A percentile compares a stretch with the other conserved stretches of the same genome.
These are phyloP conservation scores for Andrena dorsata DNA, from an alignment of 2,888 invertebrate species.

Conservation along the genomic window DNA sequence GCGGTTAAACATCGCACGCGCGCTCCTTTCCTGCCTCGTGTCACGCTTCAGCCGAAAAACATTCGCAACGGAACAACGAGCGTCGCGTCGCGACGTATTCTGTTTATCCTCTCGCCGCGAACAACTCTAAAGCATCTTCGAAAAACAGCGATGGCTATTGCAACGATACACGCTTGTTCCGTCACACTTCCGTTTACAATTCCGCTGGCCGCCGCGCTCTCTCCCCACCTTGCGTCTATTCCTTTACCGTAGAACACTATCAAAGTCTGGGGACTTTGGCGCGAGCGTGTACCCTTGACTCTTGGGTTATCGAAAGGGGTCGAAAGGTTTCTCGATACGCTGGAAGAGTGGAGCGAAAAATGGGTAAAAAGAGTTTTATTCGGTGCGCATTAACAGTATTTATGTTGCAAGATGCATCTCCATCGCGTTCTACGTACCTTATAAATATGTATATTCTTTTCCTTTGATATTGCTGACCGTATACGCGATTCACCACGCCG, in stretches of 20 bases:
- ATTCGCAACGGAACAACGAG: neutral
- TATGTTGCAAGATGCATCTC: conserved; percentile 26
- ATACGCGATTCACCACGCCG: too few relatives aligned
- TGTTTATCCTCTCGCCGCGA: neutral
- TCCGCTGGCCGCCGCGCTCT: neutral
- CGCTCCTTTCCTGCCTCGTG: conserved; percentile 21
- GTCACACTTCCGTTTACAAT: conserved; percentile 9
- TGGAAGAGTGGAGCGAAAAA: conserved; percentile 78
- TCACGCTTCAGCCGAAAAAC: neutral
- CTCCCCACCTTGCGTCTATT: neutral
- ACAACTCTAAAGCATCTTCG: neutral
- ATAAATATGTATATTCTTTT: too few relatives aligned
- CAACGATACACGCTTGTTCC: neutral
- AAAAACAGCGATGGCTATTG: neutral
- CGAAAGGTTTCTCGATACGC: conserved; percentile 73
- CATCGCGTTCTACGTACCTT: neutral
- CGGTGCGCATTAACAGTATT: conserved; percentile 36
- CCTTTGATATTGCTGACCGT: neutral
- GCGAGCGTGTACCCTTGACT: conserved; percentile 81
- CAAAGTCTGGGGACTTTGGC: conserved; percentile 70
- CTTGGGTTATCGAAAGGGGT: conserved; percentile 80
- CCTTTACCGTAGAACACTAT: conserved; percentile 49
- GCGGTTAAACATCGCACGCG: conserved; percentile 47
- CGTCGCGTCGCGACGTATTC: neutral
- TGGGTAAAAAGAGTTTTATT: conserved; percentile 61